These are phyloP conservation scores for Karalla daura DNA, from an alignment of 2,797 vertebrate genomes.

Conservation along the genomic window DNA sequence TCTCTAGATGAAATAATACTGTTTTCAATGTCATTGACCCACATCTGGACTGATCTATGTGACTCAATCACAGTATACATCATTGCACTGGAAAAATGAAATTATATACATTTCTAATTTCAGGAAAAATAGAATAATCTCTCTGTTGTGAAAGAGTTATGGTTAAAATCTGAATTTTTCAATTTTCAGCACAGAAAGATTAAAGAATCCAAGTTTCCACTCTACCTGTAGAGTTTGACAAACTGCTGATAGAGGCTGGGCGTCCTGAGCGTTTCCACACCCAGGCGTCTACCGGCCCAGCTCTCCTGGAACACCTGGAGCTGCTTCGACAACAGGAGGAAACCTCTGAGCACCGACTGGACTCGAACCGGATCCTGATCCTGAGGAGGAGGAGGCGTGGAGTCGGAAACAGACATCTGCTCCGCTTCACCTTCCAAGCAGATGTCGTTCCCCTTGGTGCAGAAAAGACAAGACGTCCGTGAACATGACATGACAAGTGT, in stretches of 20 bases:
- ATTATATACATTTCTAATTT: too few species aligned
- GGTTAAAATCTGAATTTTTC: too few species aligned
- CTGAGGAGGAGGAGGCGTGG: not conserved
- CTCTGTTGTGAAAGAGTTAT: too few species aligned
- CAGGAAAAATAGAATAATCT: too few species aligned
- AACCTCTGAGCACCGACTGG: slow-evolving; percentile 73
- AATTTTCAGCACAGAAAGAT: too few species aligned
- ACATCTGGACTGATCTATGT: too few species aligned
- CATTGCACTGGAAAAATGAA: too few species aligned
- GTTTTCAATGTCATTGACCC: too few species aligned
- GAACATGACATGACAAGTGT: not conserved
- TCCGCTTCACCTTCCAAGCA: slow-evolving; percentile 7
- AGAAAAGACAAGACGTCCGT: not conserved
- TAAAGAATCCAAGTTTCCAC: too few species aligned
- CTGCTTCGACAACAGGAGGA: slow-evolving; percentile 85
- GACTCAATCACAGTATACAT: too few species aligned
- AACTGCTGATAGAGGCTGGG: slow-evolving; percentile 65
- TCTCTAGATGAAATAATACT: too few species aligned
- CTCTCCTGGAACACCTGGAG: slow-evolving; percentile 82
- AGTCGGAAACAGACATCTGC: not conserved
- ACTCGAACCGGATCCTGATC: slow-evolving; percentile 42
- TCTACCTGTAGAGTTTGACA: slow-evolving; percentile 79
- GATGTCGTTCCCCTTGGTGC: slow-evolving; percentile 19
- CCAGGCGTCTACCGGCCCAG: slow-evolving; percentile 75
- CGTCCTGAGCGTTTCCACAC: slow-evolving; percentile 53